A percentile compares a stretch with the other conserved stretches of the same genome.
Evolutionary conservation across 2,888 invertebrate species (phyloP).

Genomic region (Mellilla xanthometata): DNA sequence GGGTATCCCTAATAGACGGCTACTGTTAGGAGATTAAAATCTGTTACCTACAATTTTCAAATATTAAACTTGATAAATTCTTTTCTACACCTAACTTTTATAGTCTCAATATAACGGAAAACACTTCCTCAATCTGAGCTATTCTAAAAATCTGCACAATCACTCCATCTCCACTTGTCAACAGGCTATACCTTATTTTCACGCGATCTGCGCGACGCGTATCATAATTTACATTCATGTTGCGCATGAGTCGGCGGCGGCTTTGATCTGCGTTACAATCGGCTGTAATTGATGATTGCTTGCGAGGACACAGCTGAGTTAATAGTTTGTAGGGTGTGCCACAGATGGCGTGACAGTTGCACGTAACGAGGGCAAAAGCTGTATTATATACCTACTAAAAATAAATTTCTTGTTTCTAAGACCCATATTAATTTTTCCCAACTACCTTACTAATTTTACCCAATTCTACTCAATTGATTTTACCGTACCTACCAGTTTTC

Average conservation of each 20-base stretch:
- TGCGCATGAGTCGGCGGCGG: constrained; percentile 60
- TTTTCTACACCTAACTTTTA: no score
- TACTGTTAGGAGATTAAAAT: no score
- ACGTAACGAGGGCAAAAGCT: background rate
- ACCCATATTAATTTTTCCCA: no score
- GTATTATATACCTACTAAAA: constrained; percentile 31
- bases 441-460: no score
- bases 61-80: no score
- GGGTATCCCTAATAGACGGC: no score
- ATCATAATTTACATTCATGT: constrained; percentile 64
- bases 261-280: constrained; percentile 80
- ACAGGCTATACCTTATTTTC: constrained; percentile 41
- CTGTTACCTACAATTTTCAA: no score
- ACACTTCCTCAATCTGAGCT: background rate
- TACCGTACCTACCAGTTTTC: no score
- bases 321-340: constrained; percentile 3
- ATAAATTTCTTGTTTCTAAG: no score
- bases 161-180: constrained; percentile 33
- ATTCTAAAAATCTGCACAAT: constrained; percentile 20
- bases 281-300: constrained; percentile 74
- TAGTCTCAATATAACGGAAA: no score
- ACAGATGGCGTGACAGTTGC: constrained; percentile 2
- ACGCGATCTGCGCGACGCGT: constrained; percentile 46
- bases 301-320: constrained; percentile 11
- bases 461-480: no score